Base-by-base conservation (phyloP, 92 coral and sea anemone species). In the Siderastrea radians region DNA sequence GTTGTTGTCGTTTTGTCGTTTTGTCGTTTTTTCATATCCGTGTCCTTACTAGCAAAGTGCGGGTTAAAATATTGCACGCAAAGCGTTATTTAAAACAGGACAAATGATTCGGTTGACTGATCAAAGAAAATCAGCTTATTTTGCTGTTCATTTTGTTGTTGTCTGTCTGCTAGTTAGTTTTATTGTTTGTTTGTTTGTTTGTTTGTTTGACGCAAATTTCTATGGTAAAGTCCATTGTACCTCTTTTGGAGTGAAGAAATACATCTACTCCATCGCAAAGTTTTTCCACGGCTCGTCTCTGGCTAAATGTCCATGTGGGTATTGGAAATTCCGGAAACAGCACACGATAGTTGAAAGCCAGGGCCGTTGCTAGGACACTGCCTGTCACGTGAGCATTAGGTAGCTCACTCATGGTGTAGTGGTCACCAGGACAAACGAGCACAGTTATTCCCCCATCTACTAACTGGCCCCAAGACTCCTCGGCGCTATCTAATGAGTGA, bases 321-420 rank as follows among this genome's bases (percentile, higher is more conserved):
- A 82, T 84, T 26, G 73, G 81, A 19, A 90, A 52, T 61, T 82
- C 82, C 11, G 87, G 87, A 72, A 92, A 89, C 63, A 60, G 88
- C 46, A 55, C 61, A 48, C 94, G 90, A 83, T 91, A 90, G 52
- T 46, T 85, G 78, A 93, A 82, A 3, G 77, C 74, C 7, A 92
- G 72, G 5, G 95, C 86, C 11, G 87, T 91, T 80, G 94, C 93
- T 72, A 93, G 72, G 74, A 95, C 68, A 19, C 88, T 57, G 10
- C 98, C 94, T 38, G 93, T 85, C n/a, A 88, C 90, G 15, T 68
- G 59, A 17, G 96, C 96, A 17, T 51, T 68, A 2, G 93, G 95
- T 26, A 72, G 87, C 14, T 93, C 98, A 59, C 92, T 77, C 44
- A 93, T 49, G 67, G 93, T 86, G 53, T 87, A 91, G 80, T 95